A percentile compares a stretch with the other conserved stretches of the same genome.
phyloP scores from a whole-genome alignment of 2,113 vertebrate species.

The Lepidothrix coronata region DNA sequence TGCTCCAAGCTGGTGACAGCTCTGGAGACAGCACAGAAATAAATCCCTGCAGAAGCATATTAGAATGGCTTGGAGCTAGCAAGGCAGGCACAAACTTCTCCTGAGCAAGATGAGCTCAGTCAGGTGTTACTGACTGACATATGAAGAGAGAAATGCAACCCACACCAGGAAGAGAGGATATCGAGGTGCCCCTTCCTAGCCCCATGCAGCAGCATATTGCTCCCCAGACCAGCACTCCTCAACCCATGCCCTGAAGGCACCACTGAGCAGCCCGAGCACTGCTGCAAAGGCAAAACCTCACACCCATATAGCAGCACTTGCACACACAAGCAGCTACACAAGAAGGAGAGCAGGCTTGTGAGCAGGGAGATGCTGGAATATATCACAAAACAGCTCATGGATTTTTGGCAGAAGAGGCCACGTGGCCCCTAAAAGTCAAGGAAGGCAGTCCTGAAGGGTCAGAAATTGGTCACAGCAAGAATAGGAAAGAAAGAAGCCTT shows the following conservation, averaged over 20 bases:
- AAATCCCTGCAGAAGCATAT: not conserved
- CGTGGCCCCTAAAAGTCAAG: not conserved
- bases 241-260: not conserved
- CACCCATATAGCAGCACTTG: not conserved
- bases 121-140: not conserved
- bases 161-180: not conserved
- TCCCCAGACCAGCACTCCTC: not conserved
- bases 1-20: not conserved
- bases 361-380: not conserved
- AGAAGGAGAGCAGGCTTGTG: not conserved
- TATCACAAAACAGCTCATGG: not conserved
- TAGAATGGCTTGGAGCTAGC: not conserved
- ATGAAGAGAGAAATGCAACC: not conserved
- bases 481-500: not conserved
- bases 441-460: not conserved
- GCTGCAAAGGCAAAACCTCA: not conserved
- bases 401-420: not conserved
- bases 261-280: not conserved
- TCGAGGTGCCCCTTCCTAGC: not conserved
- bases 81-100: not conserved
- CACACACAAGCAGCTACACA: not conserved
- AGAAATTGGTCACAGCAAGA: not conserved
- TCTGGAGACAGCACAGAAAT: not conserved
- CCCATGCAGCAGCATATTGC: fast-evolving
- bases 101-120: not conserved